Percentiles rank a stretch among this genome's conserved stretches.
These are phyloP conservation scores for Cyclina sinensis DNA, from an alignment of 1,140 invertebrate genomes.

Conservation along the genomic window DNA sequence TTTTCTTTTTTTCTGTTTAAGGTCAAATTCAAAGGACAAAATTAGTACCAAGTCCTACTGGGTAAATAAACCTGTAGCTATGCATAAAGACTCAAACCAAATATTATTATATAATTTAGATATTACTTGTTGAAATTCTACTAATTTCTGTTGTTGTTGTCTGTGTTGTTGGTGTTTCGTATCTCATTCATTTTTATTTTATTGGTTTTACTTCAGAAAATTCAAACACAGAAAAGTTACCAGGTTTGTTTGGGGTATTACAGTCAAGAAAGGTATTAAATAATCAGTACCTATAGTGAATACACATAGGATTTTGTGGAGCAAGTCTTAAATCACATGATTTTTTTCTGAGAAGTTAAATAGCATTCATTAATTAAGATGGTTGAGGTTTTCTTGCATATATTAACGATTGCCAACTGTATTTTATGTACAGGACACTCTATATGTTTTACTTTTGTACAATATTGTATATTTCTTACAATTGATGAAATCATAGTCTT, in stretches of 20 bases:
- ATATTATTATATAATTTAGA: too few species aligned
- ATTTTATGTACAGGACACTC: neutral
- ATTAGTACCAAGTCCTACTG: too few species aligned
- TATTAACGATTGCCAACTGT: neutral
- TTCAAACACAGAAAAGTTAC: neutral
- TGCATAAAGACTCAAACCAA: too few species aligned
- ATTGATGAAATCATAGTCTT: neutral
- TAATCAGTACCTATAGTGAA: neutral
- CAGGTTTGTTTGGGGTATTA: slow-evolving; percentile 30
- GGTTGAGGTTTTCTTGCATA: neutral
- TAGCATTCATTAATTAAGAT: too few species aligned
- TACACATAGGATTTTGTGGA: too few species aligned
- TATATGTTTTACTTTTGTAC: neutral
- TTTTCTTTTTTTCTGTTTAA: too few species aligned
- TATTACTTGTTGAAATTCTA: too few species aligned
- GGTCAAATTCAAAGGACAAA: too few species aligned
- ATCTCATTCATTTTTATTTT: neutral
- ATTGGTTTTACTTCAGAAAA: slow-evolving; percentile 12
- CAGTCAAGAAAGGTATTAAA: slow-evolving; percentile 20
- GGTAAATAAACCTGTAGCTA: too few species aligned
- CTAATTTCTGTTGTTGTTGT: too few species aligned
- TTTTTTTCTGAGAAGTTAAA: neutral
- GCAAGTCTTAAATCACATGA: too few species aligned
- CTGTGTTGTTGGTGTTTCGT: too few species aligned
- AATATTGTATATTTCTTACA: neutral